A percentile compares a stretch with the other conserved stretches of the same genome.
Evolutionary conservation across 2,888 invertebrate species (phyloP).

Genomic region (Eledona agricola): DNA sequence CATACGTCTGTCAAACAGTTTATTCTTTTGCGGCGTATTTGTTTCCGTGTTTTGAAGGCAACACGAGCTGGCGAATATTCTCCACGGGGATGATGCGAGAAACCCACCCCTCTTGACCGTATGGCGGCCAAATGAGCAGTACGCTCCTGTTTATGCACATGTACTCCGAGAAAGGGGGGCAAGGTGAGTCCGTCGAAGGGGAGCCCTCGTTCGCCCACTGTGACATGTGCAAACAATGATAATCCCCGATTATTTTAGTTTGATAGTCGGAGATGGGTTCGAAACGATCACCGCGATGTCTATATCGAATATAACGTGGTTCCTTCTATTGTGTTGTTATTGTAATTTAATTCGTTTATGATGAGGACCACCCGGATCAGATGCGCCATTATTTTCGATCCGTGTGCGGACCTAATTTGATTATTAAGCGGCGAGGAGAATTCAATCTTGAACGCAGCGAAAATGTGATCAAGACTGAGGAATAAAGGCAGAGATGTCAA

Average conservation of each 20-base stretch:
- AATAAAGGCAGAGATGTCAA: too few relatives aligned
- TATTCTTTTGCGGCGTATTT: too few relatives aligned
- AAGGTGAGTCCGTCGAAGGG: conserved; percentile 28
- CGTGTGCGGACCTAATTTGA: too few relatives aligned
- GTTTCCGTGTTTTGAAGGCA: conserved; percentile 50
- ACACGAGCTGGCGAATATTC: too few relatives aligned
- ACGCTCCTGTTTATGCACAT: conserved; percentile 41
- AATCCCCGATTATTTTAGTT: conserved; percentile 61
- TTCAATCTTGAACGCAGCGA: too few relatives aligned
- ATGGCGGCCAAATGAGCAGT: conserved; percentile 60
- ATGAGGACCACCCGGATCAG: not conserved
- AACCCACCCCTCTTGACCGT: conserved; percentile 54
- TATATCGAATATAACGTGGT: conserved; percentile 49
- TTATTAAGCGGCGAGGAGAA: too few relatives aligned
- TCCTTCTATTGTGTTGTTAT: conserved; percentile 24
- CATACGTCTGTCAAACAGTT: too few relatives aligned
- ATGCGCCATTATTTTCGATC: too few relatives aligned
- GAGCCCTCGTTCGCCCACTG: conserved; percentile 45
- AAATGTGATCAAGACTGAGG: too few relatives aligned
- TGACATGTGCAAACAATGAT: conserved; percentile 64
- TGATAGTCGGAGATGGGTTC: conserved; percentile 56
- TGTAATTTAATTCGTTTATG: conserved; percentile 30
- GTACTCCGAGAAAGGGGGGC: conserved; percentile 31
- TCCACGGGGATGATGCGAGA: conserved; percentile 45
- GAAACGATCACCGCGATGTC: conserved; percentile 52